phyloP scores from a whole-genome alignment of 2,888 invertebrate species.

The Noctuana brunneofusca region DNA sequence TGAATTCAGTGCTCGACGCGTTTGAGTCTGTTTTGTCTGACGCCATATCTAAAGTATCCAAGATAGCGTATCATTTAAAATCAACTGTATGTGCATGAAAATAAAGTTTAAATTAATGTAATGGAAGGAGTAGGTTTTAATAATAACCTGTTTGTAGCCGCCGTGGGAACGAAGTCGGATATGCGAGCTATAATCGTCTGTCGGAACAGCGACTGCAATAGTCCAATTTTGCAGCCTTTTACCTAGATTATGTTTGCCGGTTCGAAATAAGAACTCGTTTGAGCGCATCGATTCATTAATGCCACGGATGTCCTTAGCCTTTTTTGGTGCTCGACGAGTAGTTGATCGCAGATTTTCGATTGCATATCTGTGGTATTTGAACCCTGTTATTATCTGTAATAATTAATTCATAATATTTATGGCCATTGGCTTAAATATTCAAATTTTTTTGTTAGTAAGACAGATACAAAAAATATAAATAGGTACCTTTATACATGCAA shows the following conservation, averaged over 20 bases:
- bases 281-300: constrained; percentile 49
- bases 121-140: constrained; percentile 68
- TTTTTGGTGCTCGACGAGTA: constrained; percentile 24
- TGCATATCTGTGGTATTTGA: constrained; percentile 3
- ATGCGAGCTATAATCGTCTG: constrained; percentile 80
- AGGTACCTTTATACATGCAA: too few relatives aligned
- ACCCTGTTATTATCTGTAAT: constrained; percentile 3
- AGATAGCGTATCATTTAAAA: constrained; percentile 47
- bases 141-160: constrained; percentile 80
- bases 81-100: constrained; percentile 44
- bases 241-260: constrained; percentile 71
- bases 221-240: constrained; percentile 82
- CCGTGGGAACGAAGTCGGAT: constrained; percentile 81
- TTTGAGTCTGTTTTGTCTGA: constrained; percentile 60
- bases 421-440: too few relatives aligned
- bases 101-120: constrained; percentile 56
- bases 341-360: constrained; percentile 7
- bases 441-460: not conserved
- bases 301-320: constrained; percentile 33
- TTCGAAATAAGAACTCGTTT: constrained; percentile 63
- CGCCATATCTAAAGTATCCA: constrained; percentile 53
- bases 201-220: constrained; percentile 80
- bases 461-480: not conserved
- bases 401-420: not conserved
- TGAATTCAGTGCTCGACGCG: constrained; percentile 58